phyloP scores from a whole-genome alignment of 2,888 invertebrate species.

The Schizotus pectinicornis region DNA sequence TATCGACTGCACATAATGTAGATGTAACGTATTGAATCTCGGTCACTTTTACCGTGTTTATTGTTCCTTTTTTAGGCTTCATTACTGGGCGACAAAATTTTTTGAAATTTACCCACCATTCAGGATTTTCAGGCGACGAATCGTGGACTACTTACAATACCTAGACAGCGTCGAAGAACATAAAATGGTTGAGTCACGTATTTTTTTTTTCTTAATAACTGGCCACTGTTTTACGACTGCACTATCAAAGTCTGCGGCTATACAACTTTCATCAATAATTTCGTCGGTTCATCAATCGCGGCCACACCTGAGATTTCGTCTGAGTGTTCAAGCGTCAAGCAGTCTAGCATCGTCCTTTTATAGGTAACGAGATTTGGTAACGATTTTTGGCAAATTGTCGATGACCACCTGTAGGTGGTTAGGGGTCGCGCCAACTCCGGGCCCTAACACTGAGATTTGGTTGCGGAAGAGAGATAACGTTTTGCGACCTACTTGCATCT shows the following conservation, averaged over 20 bases:
- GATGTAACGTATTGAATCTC: slow-evolving; percentile 26
- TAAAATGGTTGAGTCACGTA: too few species aligned
- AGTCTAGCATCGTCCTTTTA: slow-evolving; percentile 12
- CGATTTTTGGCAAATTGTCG: too few species aligned
- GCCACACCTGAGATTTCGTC: slow-evolving; percentile 26
- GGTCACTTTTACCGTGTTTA: slow-evolving; percentile 22
- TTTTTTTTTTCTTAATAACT: too few species aligned
- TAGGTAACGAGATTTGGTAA: too few species aligned
- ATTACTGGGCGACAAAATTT: too few species aligned
- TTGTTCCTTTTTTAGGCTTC: background rate
- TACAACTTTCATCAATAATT: slow-evolving; percentile 23
- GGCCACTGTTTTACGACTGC: too few species aligned
- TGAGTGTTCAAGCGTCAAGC: slow-evolving; percentile 19
- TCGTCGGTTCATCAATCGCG: slow-evolving; percentile 16
- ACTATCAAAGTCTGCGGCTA: too few species aligned
- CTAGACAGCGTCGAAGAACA: too few species aligned
- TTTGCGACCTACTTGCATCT: slow-evolving; percentile 14
- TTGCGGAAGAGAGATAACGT: background rate
- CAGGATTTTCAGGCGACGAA: too few species aligned
- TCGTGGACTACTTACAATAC: too few species aligned
- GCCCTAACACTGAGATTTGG: background rate
- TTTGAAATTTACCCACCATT: too few species aligned
- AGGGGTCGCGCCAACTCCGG: slow-evolving; percentile 3
- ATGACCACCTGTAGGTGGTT: too few species aligned
- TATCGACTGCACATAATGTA: slow-evolving; percentile 24